phyloP scores from a whole-genome alignment of 2,113 vertebrate species.

The Electrona antarctica region DNA sequence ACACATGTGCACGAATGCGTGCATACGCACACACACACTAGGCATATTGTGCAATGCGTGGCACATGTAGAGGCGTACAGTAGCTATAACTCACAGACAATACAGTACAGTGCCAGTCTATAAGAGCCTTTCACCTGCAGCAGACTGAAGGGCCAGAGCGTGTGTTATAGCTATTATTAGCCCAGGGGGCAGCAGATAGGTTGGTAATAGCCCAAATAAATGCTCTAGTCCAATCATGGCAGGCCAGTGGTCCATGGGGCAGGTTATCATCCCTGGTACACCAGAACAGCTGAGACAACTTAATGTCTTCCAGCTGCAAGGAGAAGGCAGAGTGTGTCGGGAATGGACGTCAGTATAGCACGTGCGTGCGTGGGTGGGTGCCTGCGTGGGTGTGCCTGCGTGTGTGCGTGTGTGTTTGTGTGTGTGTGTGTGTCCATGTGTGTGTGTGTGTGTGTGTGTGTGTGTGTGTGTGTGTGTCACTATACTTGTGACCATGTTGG shows the following conservation, averaged over 20 bases:
- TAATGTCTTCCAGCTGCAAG: constrained; percentile 82
- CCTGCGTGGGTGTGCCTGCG: neutral
- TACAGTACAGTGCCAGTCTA: constrained; percentile 32
- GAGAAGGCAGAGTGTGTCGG: constrained; percentile 8
- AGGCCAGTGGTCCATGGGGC: constrained; percentile 36
- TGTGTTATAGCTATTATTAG: constrained; percentile 55
- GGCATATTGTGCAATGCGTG: too few species aligned
- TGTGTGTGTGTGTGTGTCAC: neutral
- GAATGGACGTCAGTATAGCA: neutral
- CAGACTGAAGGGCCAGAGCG: constrained; percentile 62
- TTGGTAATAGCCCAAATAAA: constrained; percentile 72
- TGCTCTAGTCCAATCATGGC: constrained; percentile 58
- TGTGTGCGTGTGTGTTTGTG: neutral
- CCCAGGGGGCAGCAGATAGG: constrained; percentile 59
- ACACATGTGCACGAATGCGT: neutral
- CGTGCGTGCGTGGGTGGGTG: neutral
- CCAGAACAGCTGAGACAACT: constrained; percentile 57
- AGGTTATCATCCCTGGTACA: constrained; percentile 71
- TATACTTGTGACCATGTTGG: neutral
- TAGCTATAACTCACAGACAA: constrained; percentile 43
- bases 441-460: neutral
- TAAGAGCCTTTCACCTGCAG: constrained; percentile 51
- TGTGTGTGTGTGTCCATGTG: neutral
- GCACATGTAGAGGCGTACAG: constrained; percentile 37
- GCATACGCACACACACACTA: neutral